These are phyloP conservation scores for Pseudorectes ferrugineus DNA, from an alignment of 2,113 vertebrate genomes.

Conservation along the genomic window DNA sequence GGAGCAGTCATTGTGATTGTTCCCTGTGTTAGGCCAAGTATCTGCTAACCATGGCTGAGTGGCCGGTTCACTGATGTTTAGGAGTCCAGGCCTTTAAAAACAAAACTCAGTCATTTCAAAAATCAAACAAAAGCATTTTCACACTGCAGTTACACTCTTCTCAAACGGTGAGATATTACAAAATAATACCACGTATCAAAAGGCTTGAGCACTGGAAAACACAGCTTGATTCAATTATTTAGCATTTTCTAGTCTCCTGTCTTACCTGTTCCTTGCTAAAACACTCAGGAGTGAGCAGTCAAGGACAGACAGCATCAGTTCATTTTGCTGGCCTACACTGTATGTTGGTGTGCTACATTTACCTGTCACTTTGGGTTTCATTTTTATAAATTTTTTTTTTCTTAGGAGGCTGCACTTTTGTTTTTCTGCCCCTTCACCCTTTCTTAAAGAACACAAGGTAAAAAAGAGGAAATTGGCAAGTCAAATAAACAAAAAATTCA, in stretches of 20 bases:
- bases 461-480: neutral
- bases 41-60: slow-evolving; percentile 96
- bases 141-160: neutral
- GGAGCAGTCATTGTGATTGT: slow-evolving; percentile 95
- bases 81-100: slow-evolving; percentile 86
- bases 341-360: neutral
- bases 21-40: slow-evolving; percentile 96
- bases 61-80: slow-evolving; percentile 92
- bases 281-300: neutral
- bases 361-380: neutral
- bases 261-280: neutral
- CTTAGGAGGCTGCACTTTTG: neutral
- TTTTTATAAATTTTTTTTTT: too few relatives aligned
- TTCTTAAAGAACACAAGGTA: neutral
- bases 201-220: neutral
- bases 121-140: neutral
- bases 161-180: neutral
- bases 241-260: neutral
- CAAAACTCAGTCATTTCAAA: neutral
- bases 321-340: neutral
- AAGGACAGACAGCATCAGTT: neutral
- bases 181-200: neutral
- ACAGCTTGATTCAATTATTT: neutral
- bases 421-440: neutral
- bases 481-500: neutral